Conservation (phyloP, 30 jellyfish, hydroid and myxozoan species). For the Aurelia sp. region DNA sequence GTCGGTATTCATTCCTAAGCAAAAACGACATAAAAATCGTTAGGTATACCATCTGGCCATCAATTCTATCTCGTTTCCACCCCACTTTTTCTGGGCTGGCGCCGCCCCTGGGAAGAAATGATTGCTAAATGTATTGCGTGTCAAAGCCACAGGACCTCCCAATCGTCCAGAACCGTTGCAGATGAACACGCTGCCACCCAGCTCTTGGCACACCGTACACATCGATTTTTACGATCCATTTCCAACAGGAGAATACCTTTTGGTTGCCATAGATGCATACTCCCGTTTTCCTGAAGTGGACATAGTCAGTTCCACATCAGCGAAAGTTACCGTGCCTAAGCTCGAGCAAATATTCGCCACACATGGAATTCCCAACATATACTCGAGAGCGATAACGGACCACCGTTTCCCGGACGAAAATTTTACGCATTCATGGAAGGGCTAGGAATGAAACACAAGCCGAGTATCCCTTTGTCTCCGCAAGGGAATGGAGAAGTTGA, state of each 20-base stretch:
- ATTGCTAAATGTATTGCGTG: no score
- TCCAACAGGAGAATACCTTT: slow-evolving; percentile 7
- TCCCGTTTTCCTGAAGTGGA: slow-evolving; percentile 65
- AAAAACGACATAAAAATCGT: no score
- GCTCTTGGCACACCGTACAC: slow-evolving; percentile 49
- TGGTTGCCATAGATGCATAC: no score
- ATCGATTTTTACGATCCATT: slow-evolving; percentile 34
- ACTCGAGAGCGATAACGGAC: slow-evolving; percentile 50
- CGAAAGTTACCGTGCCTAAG: slow-evolving; percentile 17
- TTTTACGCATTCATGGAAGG: not conserved
- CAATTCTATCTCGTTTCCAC: no score
- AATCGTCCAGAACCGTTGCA: slow-evolving; percentile 32
- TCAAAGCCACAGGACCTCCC: slow-evolving; percentile 26
- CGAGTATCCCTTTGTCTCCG: slow-evolving; percentile 38
- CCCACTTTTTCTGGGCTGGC: no score
- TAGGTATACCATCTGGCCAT: no score
- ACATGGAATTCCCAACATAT: slow-evolving; percentile 44
- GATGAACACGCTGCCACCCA: slow-evolving; percentile 23
- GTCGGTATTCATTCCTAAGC: no score
- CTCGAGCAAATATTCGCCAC: slow-evolving; percentile 19
- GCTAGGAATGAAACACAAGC: slow-evolving; percentile 24
- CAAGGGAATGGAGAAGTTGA: slow-evolving; percentile 43
- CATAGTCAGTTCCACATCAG: no score
- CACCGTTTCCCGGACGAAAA: slow-evolving; percentile 56
- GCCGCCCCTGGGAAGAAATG: no score